Evolutionary conservation across 1,140 invertebrate genomes (phyloP), one percentile per base, ranked within the genome.

Genomic region (Paralvinella palmiformis): DNA sequence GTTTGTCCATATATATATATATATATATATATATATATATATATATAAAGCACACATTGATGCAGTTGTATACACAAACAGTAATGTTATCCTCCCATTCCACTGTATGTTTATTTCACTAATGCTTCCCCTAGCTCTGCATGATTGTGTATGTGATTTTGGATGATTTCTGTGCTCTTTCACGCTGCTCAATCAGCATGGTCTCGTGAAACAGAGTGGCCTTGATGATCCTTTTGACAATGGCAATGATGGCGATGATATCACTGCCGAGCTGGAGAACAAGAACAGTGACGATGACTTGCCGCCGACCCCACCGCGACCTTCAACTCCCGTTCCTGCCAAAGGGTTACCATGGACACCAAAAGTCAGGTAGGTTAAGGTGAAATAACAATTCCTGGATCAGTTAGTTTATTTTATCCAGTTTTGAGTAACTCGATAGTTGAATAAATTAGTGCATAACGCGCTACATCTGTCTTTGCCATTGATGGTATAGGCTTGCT

Each of bases 141-240:
- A 10, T 3, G 27, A 48, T 3, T 20, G 27, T 48, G 17, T 10
- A 22, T 3, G 17, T 22, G 31, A 27, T 13, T 27, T 29, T 52
- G 7, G 10, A 52, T 17, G 31, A 27, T 22, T 52, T 17, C 20
- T n/a, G n/a, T n/a, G n/a, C n/a, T n/a, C n/a, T n/a, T n/a, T n/a
- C 6, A 6, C 31, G 1, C 31, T 52, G 15, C n/a, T 24, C 2
- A 27, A 29, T 68, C 62, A 58, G 65, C 83, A 91, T 84, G 88
- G 86, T 74, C 86, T 95, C 70, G 89, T 91, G 77, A 97, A 97
- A 79, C 94, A 97, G 85, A 92, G 88, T 69, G 94, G 92, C 66
- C 82, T 96, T 50, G 92, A 96, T 81, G 93, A 96, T 76, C 82
- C 87, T 61, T 85, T 90, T 60, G 75, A 81, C 7, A 73, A 72